phyloP scores from a whole-genome alignment of 2,113 vertebrate genomes.

The Hoplias malabaricus region DNA sequence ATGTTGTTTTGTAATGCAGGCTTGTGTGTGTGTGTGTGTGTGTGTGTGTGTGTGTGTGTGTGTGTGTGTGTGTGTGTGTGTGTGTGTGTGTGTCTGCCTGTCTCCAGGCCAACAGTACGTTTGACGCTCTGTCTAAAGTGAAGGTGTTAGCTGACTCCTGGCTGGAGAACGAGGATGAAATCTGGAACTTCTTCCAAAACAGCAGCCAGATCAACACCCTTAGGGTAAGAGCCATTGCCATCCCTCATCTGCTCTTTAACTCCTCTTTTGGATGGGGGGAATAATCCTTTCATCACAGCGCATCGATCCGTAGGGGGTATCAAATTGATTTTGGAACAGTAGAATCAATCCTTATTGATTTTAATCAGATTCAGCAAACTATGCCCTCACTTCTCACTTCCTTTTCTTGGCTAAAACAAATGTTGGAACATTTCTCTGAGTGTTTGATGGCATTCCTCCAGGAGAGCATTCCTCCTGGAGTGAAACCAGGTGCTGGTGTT shows the following conservation, averaged over 20 bases:
- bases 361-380: background rate
- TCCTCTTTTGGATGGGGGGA: background rate
- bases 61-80: background rate
- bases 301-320: background rate
- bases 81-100: constrained; percentile 4
- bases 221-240: constrained; percentile 76
- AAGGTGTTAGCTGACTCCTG: constrained; percentile 83
- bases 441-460: too few relatives aligned
- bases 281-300: background rate
- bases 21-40: background rate
- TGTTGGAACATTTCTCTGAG: too few relatives aligned
- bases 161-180: constrained; percentile 81
- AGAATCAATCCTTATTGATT: background rate
- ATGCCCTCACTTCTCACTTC: too few relatives aligned
- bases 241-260: background rate
- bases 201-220: constrained; percentile 83
- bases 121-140: constrained; percentile 83
- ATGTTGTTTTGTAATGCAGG: too few relatives aligned
- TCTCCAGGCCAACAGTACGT: constrained; percentile 90
- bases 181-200: constrained; percentile 85
- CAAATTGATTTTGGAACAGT: background rate
- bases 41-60: too few relatives aligned
- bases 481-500: too few relatives aligned
- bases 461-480: too few relatives aligned
- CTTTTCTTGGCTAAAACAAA: background rate